These are phyloP conservation scores for Eupsilia transversa DNA, from an alignment of 2,888 invertebrate genomes.

Conservation along the genomic window DNA sequence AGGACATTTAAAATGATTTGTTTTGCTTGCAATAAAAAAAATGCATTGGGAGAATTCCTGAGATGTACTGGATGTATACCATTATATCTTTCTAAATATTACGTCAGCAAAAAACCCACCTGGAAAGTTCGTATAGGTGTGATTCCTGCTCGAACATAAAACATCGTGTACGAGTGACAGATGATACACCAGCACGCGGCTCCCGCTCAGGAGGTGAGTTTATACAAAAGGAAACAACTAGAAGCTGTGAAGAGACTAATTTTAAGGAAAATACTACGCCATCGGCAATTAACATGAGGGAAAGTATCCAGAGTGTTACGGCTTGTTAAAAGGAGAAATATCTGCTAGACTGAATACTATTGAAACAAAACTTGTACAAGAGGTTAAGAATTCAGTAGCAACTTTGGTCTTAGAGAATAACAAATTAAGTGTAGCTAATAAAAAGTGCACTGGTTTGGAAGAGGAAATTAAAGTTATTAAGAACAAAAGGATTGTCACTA, in stretches of 20 bases:
- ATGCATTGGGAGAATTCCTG: too few species aligned
- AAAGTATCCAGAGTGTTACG: neutral
- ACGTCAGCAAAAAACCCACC: too few species aligned
- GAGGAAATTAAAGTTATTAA: neutral
- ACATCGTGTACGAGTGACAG: neutral
- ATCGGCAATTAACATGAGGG: neutral
- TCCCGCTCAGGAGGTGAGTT: slow-evolving; percentile 4
- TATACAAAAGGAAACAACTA: neutral
- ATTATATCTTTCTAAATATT: too few species aligned
- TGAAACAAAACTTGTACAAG: neutral
- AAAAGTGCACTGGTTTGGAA: slow-evolving; percentile 13
- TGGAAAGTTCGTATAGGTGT: too few species aligned
- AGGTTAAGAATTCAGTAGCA: neutral
- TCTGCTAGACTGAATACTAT: slow-evolving; percentile 1
- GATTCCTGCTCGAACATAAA: neutral
- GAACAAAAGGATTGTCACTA: slow-evolving; percentile 10
- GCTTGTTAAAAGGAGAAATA: slow-evolving; percentile 2
- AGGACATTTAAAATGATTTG: too few species aligned
- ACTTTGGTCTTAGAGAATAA: slow-evolving; percentile 4
- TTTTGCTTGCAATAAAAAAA: too few species aligned
- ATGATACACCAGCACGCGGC: neutral
- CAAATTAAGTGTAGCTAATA: slow-evolving; percentile 7
- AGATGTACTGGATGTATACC: too few species aligned
- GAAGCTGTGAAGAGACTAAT: neutral
- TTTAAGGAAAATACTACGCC: neutral